phyloP scores from a whole-genome alignment of 2,888 invertebrate species.

The Diachrysia chrysitis region DNA sequence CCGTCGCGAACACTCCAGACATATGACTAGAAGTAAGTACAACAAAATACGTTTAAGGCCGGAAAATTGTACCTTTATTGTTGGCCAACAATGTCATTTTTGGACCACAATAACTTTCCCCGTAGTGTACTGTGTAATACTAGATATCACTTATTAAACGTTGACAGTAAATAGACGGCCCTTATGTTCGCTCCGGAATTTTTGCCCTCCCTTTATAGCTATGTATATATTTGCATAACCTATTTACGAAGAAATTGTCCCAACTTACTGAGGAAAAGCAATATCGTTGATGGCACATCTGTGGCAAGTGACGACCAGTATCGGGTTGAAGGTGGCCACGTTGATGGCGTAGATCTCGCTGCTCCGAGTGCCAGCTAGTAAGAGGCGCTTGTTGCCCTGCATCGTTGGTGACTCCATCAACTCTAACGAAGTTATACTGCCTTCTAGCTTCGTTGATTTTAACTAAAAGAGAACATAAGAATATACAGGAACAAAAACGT shows the following conservation, averaged over 20 bases:
- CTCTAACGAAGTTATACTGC: constrained; percentile 93
- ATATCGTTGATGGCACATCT: constrained; percentile 94
- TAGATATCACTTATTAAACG: too few relatives aligned
- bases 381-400: constrained; percentile 83
- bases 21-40: constrained; percentile 89
- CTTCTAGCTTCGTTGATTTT: constrained; percentile 89
- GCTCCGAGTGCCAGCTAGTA: constrained; percentile 93
- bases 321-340: constrained; percentile 91
- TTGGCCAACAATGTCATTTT: too few relatives aligned
- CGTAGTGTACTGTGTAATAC: too few relatives aligned
- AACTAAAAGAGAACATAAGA: constrained; percentile 87
- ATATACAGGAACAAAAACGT: too few relatives aligned
- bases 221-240: too few relatives aligned
- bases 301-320: constrained; percentile 95
- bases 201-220: too few relatives aligned
- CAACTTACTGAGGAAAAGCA: constrained; percentile 93
- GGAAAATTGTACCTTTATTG: too few relatives aligned
- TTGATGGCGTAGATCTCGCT: constrained; percentile 95
- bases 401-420: constrained; percentile 79
- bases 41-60: background rate
- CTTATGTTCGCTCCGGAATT: too few relatives aligned
- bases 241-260: background rate
- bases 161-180: too few relatives aligned
- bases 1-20: constrained; percentile 96
- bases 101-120: too few relatives aligned